These are phyloP conservation scores for Oryzias javanicus DNA, from an alignment of 2,113 vertebrate species.

Conservation along the genomic window DNA sequence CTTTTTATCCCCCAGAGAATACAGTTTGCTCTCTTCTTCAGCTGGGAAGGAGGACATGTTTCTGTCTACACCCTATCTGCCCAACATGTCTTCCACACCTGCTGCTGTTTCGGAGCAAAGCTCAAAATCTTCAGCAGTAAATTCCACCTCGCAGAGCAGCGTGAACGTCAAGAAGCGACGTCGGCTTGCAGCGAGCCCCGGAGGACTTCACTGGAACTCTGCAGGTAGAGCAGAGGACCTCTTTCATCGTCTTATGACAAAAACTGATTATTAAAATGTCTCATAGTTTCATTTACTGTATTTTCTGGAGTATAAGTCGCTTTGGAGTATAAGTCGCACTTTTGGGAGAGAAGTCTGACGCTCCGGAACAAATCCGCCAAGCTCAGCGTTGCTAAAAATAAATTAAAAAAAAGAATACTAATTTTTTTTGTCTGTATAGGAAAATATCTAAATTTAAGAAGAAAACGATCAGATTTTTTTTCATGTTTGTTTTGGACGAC, in stretches of 20 bases:
- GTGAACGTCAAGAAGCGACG: constrained; percentile 70
- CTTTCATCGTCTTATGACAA: neutral
- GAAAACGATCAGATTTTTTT: too few relatives aligned
- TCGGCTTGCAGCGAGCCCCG: constrained; percentile 76
- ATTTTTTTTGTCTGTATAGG: too few relatives aligned
- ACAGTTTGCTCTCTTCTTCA: constrained; percentile 48
- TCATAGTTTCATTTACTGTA: too few relatives aligned
- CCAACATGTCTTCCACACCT: constrained; percentile 57
- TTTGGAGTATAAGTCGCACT: too few relatives aligned
- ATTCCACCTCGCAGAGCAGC: constrained; percentile 29
- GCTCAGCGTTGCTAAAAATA: too few relatives aligned
- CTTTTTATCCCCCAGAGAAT: constrained; percentile 9
- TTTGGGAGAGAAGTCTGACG: too few relatives aligned
- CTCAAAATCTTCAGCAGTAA: constrained; percentile 18
- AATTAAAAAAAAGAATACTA: too few relatives aligned
- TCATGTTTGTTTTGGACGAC: too few relatives aligned
- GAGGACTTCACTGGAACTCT: constrained; percentile 79
- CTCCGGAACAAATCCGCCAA: too few relatives aligned
- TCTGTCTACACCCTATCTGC: constrained; percentile 47
- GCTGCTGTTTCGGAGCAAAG: neutral
- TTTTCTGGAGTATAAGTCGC: too few relatives aligned
- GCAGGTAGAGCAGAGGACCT: constrained; percentile 67
- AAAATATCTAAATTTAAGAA: too few relatives aligned
- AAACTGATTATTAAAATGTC: too few relatives aligned
- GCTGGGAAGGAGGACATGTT: constrained; percentile 44